Base-by-base conservation (phyloP, 1,140 invertebrate genomes). In the Drosophila truncata region DNA sequence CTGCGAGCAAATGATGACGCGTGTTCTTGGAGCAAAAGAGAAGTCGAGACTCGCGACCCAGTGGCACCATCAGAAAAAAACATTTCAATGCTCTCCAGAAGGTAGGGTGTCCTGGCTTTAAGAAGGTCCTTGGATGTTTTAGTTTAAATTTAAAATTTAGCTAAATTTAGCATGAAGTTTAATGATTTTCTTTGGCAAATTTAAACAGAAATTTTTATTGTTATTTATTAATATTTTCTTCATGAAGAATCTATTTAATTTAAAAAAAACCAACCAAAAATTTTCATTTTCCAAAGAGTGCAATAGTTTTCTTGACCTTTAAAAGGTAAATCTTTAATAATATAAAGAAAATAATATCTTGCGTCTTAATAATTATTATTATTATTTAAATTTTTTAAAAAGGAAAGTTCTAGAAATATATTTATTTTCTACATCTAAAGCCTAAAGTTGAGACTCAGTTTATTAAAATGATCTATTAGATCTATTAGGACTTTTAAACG, bases 1-100 rank as follows among this genome's bases (percentile, higher is more conserved):
- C 84, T 84, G 80, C 44, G 77, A 62, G 37, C 37, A 27, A 37
- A 33, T 66, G 58, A 78, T 87, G 84, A 83, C 84, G 84, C 84
- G 82, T 80, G 71, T 57, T 83, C 71, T 67, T 66, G 44, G 63
- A 55, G 52, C 52, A 55, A 55, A 55, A 25, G 33, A 80, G 76
- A 70, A 71, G 63, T 62, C 29, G 65, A 52, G 23, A 47, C 31
- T 46, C 57, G 82, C 82, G 83, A 88, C 83, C 69, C 47, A 88
- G 47, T 83, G 83, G 83, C 83, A 88, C 84, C 82, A 82, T 42
- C 47, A 66, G 23, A 64, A 46, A 44, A 27, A 64, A 46, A 44
- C 42, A 72, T 49, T 49, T 29, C 1, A 8, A 57, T 66, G 61
- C 66, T 23, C 62, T 62, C 18, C 46, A 18, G 11, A 14, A 18